These are phyloP conservation scores for Eurois occulta DNA, from an alignment of 2,888 invertebrate genomes.

Conservation along the genomic window DNA sequence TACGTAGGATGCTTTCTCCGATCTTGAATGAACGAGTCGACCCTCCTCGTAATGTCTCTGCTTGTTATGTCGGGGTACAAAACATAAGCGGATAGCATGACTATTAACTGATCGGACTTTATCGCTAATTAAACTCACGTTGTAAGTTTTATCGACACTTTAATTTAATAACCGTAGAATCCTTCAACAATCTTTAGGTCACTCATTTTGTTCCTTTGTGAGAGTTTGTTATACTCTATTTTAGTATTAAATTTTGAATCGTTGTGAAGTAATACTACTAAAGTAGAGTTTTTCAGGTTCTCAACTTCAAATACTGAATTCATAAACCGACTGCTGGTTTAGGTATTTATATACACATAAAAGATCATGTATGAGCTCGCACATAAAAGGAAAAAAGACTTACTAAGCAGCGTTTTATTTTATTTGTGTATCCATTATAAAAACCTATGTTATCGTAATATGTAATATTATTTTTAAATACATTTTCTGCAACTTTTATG, in stretches of 20 bases:
- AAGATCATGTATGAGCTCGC: too few relatives aligned
- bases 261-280: neutral
- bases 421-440: neutral
- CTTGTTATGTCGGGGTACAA: slow-evolving; percentile 72
- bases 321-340: neutral
- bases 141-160: neutral
- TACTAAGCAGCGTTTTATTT: neutral
- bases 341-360: neutral
- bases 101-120: slow-evolving; percentile 8
- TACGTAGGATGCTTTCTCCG: slow-evolving; percentile 89
- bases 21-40: slow-evolving; percentile 89
- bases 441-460: neutral
- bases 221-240: neutral
- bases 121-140: neutral
- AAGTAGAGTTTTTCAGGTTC: neutral
- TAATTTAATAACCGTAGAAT: neutral
- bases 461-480: neutral
- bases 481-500: neutral
- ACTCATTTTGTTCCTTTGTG: neutral
- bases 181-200: neutral
- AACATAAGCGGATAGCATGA: slow-evolving; percentile 66
- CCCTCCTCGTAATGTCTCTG: slow-evolving; percentile 87
- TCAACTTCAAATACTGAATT: neutral
- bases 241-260: neutral
- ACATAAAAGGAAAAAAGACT: neutral